Conservation (phyloP, 1,140 invertebrate genomes). For the Drosophila murphyi region DNA sequence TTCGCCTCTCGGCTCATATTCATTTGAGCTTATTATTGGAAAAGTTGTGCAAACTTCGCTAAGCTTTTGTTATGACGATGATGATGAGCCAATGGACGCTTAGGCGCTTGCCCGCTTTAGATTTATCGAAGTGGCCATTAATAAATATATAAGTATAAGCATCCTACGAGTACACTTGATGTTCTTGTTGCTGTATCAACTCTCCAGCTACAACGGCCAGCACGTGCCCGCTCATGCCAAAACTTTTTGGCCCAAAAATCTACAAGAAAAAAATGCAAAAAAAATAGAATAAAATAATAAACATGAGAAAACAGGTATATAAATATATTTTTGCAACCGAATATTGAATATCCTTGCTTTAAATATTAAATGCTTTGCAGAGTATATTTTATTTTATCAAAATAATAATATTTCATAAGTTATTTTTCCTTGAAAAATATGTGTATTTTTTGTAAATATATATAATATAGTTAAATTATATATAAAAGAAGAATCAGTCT, state of each 20-base stretch:
- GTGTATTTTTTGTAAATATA: too few species aligned
- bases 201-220: constrained; percentile 61
- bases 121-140: constrained; percentile 70
- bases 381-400: too few species aligned
- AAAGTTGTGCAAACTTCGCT: constrained; percentile 69
- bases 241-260: constrained; percentile 24
- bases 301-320: not conserved
- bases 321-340: not conserved
- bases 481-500: too few species aligned
- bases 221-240: constrained; percentile 43
- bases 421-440: too few species aligned
- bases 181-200: constrained; percentile 56
- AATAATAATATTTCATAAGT: too few species aligned
- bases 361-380: too few species aligned
- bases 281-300: not conserved
- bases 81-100: constrained; percentile 36
- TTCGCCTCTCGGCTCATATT: constrained; percentile 53
- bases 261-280: constrained; percentile 31
- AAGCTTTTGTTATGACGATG: constrained; percentile 79
- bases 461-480: too few species aligned
- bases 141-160: constrained; percentile 66
- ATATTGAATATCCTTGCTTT: constrained; percentile 1
- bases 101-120: constrained; percentile 43
- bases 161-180: constrained; percentile 41
- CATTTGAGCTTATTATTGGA: constrained; percentile 81